These are phyloP conservation scores for Myxocyprinus asiaticus DNA, from an alignment of 2,113 vertebrate genomes.

Conservation along the genomic window DNA sequence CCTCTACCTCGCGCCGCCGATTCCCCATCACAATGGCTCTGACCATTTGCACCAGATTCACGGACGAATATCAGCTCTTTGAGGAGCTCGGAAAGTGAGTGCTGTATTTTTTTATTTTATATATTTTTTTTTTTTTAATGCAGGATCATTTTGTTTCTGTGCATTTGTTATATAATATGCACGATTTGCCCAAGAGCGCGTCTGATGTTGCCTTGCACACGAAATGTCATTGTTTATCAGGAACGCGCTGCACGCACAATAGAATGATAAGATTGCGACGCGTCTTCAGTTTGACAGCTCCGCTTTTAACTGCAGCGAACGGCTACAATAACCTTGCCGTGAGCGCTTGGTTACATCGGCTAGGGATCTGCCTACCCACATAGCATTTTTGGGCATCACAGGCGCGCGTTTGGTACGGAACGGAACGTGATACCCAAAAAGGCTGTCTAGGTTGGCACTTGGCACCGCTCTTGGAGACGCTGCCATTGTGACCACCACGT, in stretches of 20 bases:
- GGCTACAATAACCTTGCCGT: constrained; percentile 26
- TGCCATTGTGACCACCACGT: not conserved
- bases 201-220: not conserved
- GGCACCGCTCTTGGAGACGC: not conserved
- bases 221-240: not conserved
- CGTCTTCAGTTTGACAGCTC: constrained; percentile 29
- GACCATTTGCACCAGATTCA: constrained; percentile 92
- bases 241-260: not conserved
- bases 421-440: constrained; percentile 5
- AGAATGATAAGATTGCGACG: not conserved
- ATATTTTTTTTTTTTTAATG: not conserved
- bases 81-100: constrained; percentile 98
- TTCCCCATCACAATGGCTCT: constrained; percentile 81
- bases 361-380: not conserved
- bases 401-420: not conserved
- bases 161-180: constrained; percentile 46
- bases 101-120: no score
- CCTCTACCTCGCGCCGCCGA: constrained; percentile 40
- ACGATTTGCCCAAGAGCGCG: not conserved
- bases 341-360: not conserved
- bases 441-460: not conserved
- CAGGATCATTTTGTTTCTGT: constrained; percentile 58
- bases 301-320: constrained; percentile 8
- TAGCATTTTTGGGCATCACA: not conserved
- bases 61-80: constrained; percentile 96